Evolutionary conservation across 2,797 vertebrate genomes (phyloP).

Genomic region (Galaxias olidus): DNA sequence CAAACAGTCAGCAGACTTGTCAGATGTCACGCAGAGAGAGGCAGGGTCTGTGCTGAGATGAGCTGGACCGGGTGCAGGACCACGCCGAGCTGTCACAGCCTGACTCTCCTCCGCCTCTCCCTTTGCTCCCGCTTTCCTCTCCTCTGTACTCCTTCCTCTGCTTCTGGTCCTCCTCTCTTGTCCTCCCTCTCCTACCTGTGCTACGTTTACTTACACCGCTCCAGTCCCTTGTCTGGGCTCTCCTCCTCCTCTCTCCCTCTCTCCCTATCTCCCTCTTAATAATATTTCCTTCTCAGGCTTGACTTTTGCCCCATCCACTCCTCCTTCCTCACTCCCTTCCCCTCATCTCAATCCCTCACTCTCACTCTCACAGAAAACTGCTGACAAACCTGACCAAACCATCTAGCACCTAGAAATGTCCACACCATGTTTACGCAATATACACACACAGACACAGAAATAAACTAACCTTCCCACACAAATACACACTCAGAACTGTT

Average conservation of each 20-base stretch:
- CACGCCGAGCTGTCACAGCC: constrained; percentile 12
- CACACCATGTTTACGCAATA: too few relatives aligned
- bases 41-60: not conserved
- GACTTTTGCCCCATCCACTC: too few relatives aligned
- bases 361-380: too few relatives aligned
- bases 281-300: too few relatives aligned
- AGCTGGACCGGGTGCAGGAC: not conserved
- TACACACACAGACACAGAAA: too few relatives aligned
- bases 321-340: too few relatives aligned
- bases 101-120: constrained; percentile 22
- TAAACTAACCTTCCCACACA: too few relatives aligned
- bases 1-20: not conserved
- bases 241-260: constrained; percentile 3
- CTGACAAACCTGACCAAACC: too few relatives aligned
- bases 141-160: constrained; percentile 25
- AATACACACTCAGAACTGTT: too few relatives aligned
- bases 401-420: too few relatives aligned
- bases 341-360: too few relatives aligned
- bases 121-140: constrained; percentile 4
- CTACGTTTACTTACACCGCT: constrained; percentile 15
- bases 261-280: constrained; percentile 36
- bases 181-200: not conserved
- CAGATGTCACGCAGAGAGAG: not conserved
- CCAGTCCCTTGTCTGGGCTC: constrained; percentile 23
- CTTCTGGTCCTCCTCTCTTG: not conserved